Evolutionary conservation across 2,888 invertebrate species (phyloP).

Genomic region (Conistra vaccinii): DNA sequence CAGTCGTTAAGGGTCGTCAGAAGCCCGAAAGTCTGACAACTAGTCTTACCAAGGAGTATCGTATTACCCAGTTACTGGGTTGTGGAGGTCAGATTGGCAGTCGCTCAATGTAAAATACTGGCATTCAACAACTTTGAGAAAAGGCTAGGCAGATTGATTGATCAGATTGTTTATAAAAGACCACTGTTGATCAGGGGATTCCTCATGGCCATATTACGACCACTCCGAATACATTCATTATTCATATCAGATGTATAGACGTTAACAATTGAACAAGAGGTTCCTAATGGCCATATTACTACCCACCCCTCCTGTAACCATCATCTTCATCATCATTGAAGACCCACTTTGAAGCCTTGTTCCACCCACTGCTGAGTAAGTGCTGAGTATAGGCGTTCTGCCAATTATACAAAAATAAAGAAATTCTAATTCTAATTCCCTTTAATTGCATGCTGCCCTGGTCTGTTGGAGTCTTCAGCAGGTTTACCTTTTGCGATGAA

Average conservation of each 20-base stretch:
- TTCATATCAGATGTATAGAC: background rate
- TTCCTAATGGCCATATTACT: background rate
- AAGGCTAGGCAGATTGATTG: too few relatives aligned
- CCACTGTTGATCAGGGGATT: background rate
- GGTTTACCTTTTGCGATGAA: background rate
- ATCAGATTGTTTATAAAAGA: constrained; percentile 6
- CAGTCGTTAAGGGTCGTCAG: too few relatives aligned
- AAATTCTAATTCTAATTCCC: too few relatives aligned
- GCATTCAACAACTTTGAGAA: too few relatives aligned
- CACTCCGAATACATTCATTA: too few relatives aligned
- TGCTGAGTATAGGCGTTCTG: too few relatives aligned
- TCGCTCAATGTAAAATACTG: too few relatives aligned
- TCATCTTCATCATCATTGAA: background rate
- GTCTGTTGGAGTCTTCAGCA: background rate
- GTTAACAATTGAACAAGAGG: background rate
- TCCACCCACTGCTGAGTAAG: background rate
- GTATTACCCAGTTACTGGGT: too few relatives aligned
- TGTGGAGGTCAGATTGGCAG: too few relatives aligned
- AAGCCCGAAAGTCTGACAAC: too few relatives aligned
- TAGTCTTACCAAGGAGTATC: too few relatives aligned
- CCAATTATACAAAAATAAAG: too few relatives aligned
- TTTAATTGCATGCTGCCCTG: background rate
- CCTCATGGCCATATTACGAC: background rate
- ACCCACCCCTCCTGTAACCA: background rate
- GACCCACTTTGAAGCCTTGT: background rate